A percentile compares a stretch with the other conserved stretches of the same genome.
These are phyloP conservation scores for Euura lappo DNA, from an alignment of 1,140 invertebrate species.

Conservation along the genomic window DNA sequence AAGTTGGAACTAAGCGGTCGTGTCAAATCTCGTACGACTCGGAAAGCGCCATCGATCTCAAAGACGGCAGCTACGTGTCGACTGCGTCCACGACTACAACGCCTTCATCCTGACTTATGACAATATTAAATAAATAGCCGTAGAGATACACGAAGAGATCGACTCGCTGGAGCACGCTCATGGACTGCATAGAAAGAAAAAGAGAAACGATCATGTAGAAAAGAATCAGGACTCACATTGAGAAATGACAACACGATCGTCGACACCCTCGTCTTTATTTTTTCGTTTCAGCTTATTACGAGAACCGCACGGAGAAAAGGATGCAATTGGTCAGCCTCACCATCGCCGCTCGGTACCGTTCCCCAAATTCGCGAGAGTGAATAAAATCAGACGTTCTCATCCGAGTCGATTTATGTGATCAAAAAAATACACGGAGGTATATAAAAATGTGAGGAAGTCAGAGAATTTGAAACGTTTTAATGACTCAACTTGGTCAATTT, in stretches of 20 bases:
- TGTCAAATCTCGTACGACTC: neutral
- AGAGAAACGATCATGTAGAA: neutral
- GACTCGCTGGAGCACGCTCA: constrained; percentile 6
- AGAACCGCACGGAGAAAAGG: too few relatives aligned
- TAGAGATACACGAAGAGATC: constrained; percentile 19
- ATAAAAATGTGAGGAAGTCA: neutral
- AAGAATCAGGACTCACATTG: constrained; percentile 27
- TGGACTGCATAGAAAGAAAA: constrained; percentile 10
- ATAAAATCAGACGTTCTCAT: too few relatives aligned
- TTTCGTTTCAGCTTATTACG: neutral
- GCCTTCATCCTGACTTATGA: constrained; percentile 28
- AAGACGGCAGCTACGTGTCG: constrained; percentile 1
- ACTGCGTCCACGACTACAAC: neutral
- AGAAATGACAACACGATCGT: constrained; percentile 45
- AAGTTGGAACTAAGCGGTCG: neutral
- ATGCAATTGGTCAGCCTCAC: too few relatives aligned
- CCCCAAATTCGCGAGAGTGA: too few relatives aligned
- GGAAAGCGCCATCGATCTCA: constrained; percentile 4
- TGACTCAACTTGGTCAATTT: neutral
- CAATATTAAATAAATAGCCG: constrained; percentile 46
- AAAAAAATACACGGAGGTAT: neutral
- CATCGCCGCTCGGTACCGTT: too few relatives aligned
- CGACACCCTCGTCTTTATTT: constrained; percentile 19
- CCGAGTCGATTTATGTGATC: too few relatives aligned
- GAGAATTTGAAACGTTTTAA: constrained; percentile 4